Base-by-base conservation (phyloP, 1,140 invertebrate species). In the Platyscapa corneri region DNA sequence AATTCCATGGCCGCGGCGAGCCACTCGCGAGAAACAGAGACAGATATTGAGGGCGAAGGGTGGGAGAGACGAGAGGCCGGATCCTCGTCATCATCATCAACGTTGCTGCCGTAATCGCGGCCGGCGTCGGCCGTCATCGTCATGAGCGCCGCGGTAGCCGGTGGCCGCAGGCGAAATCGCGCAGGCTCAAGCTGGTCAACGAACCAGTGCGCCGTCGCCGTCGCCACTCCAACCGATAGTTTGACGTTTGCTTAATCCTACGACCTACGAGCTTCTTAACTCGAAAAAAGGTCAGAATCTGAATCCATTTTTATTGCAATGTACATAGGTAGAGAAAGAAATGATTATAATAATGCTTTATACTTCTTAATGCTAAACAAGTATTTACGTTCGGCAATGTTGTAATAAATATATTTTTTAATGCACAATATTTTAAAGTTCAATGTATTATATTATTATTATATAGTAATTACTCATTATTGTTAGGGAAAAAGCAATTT, bases 81-180 rank as follows among this genome's bases (percentile, higher is more conserved):
- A 83, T 76, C 82, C n/a, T n/a, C 82, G 56, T 83, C 65, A 53
- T 72, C 65, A 23, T 32, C 53, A 56, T 82, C 53, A 46, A 37
- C n/a, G n/a, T 72, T 12, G 42, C 42, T 46, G 6, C n/a, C n/a
- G n/a, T n/a, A n/a, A n/a, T n/a, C 6, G 12, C 42, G 5, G 42
- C 42, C 42, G 42, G 42, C 42, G 42, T 12, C 42, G 42, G 12
- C 42, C 39, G 34, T 27, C 65, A 18, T 20, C 70, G 23, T n/a
- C 20, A 42, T 8, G 46, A 77, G 42, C 75, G 75, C 75, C 75
- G 30, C 46, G 46, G 42, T 53, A 53, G n/a, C 53, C 78, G 60
- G 60, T 80, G 32, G 78, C 78, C 60, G 78, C 27, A 20, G 78
- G 60, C 18, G 75, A 77, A 49, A 64, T 80, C 78, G 78, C 78